These are phyloP conservation scores for Eumerus sabulonum DNA, from an alignment of 2,888 invertebrate species.

Conservation along the genomic window DNA sequence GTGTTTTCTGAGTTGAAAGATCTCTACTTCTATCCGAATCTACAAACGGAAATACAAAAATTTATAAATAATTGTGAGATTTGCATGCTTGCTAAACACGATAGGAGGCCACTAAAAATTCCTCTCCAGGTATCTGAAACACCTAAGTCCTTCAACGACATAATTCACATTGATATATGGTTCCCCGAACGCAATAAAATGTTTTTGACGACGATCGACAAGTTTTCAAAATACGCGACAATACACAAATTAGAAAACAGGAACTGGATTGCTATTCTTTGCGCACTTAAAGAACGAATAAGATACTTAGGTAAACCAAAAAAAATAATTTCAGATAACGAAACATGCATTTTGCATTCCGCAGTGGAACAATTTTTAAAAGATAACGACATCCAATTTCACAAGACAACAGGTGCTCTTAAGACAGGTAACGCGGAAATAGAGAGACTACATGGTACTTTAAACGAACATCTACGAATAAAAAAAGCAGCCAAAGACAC, in stretches of 20 bases:
- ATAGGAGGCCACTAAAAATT: no score
- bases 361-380: constrained; percentile 13
- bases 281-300: constrained; percentile 3
- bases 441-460: constrained; percentile 1
- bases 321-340: neutral
- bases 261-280: constrained; percentile 11
- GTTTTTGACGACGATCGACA: constrained; percentile 2
- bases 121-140: no score
- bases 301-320: neutral
- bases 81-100: no score
- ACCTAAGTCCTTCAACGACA: no score
- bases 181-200: constrained; percentile 1
- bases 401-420: constrained; percentile 4
- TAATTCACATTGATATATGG: no score
- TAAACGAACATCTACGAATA: constrained; percentile 16
- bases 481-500: constrained; percentile 8
- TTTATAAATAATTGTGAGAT: no score
- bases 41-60: no score
- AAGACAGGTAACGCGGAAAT: constrained; percentile 9
- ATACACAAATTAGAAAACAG: constrained; percentile 5
- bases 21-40: no score
- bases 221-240: neutral
- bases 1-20: neutral
- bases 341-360: constrained; percentile 3
- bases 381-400: constrained; percentile 1